Percentiles rank a stretch among this genome's conserved stretches.
Evolutionary conservation across 2,888 invertebrate genomes (phyloP).

Genomic region (Hemaris fuciformis): DNA sequence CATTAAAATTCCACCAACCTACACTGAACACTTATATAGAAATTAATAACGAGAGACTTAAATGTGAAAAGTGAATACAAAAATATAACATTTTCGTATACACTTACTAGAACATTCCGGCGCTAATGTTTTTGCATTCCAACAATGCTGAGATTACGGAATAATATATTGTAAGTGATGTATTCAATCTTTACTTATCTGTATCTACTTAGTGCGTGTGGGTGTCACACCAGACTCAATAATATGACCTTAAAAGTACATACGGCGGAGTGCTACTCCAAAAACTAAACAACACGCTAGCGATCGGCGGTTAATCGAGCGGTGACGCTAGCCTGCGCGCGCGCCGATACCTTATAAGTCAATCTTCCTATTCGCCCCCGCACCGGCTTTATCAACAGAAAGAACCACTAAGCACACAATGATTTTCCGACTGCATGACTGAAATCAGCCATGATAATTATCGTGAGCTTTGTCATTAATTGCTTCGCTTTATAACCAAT

Average conservation of each 20-base stretch:
- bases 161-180: background rate
- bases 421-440: constrained; percentile 57
- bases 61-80: background rate
- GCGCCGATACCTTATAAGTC: constrained; percentile 66
- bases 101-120: background rate
- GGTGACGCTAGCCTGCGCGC: constrained; percentile 66
- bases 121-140: background rate
- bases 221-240: constrained; percentile 54
- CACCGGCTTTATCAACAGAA: constrained; percentile 48
- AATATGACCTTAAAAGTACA: constrained; percentile 71
- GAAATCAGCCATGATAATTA: constrained; percentile 33
- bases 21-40: constrained; percentile 6
- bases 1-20: constrained; percentile 6
- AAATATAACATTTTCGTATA: background rate
- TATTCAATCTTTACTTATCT: background rate
- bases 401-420: constrained; percentile 49
- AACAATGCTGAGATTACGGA: background rate
- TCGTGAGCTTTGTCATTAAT: background rate
- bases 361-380: constrained; percentile 78
- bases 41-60: background rate
- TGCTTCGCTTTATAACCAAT: background rate
- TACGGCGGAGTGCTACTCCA: constrained; percentile 55
- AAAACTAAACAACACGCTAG: constrained; percentile 53
- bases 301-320: constrained; percentile 57
- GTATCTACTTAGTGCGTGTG: constrained; percentile 30